Evolutionary conservation across 2,888 invertebrate species (phyloP).

Genomic region (Teleogryllus oceanicus): DNA sequence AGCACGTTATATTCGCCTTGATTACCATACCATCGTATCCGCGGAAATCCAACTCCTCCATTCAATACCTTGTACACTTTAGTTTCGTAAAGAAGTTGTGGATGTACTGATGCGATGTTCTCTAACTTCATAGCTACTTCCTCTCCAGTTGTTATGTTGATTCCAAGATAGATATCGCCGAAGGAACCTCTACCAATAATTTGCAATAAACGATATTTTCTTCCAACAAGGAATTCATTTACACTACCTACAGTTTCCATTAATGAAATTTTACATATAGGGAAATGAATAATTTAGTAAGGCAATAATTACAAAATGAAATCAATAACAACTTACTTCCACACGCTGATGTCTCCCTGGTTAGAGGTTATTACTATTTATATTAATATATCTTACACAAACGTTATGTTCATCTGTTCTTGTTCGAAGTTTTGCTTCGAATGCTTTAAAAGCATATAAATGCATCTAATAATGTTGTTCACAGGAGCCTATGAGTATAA

Average conservation of each 20-base stretch:
- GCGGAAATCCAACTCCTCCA: constrained; percentile 95
- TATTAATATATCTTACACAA: too few relatives aligned
- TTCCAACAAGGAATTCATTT: constrained; percentile 80
- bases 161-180: constrained; percentile 97
- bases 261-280: constrained; percentile 29
- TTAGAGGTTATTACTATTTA: too few relatives aligned
- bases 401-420: too few relatives aligned
- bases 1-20: constrained; percentile 97
- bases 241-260: constrained; percentile 33
- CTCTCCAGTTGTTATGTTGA: constrained; percentile 87
- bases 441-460: too few relatives aligned
- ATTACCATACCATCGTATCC: constrained; percentile 89
- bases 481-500: too few relatives aligned
- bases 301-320: constrained; percentile 36
- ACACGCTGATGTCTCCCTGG: constrained; percentile 58
- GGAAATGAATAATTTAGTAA: constrained; percentile 34
- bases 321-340: constrained; percentile 47
- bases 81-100: constrained; percentile 97
- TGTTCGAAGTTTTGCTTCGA: too few relatives aligned
- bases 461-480: too few relatives aligned
- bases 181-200: constrained; percentile 99
- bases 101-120: constrained; percentile 93
- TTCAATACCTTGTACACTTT: constrained; percentile 98
- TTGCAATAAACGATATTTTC: constrained; percentile 89
- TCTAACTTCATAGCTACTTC: constrained; percentile 99